Conservation (phyloP, 1,140 invertebrate genomes). For the Formica selysi region DNA sequence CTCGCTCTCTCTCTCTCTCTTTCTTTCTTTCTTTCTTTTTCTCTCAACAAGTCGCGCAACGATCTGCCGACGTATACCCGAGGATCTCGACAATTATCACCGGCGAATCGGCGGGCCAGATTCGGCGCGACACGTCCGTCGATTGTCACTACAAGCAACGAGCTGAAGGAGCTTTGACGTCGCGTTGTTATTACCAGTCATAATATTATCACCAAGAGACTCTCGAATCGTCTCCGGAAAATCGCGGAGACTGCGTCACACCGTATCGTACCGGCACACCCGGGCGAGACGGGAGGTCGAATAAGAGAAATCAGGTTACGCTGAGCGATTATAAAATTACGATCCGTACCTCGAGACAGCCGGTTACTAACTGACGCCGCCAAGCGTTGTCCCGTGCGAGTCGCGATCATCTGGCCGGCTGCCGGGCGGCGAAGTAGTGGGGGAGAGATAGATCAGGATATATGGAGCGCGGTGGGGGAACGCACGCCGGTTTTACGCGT, state of each 20-base stretch:
- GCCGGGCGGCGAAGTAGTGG: constrained; percentile 38
- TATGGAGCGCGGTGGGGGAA: constrained; percentile 44
- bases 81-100: constrained; percentile 54
- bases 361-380: constrained; percentile 86
- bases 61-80: background rate
- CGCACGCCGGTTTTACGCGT: constrained; percentile 63
- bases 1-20: background rate
- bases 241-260: constrained; percentile 15
- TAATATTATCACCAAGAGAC: constrained; percentile 74
- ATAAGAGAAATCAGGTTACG: constrained; percentile 74
- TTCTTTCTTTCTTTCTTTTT: background rate
- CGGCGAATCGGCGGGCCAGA: constrained; percentile 45
- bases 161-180: constrained; percentile 57
- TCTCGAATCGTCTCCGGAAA: constrained; percentile 3
- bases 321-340: constrained; percentile 42
- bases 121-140: constrained; percentile 78
- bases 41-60: background rate
- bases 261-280: constrained; percentile 41
- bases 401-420: constrained; percentile 82
- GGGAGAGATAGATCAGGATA: constrained; percentile 7
- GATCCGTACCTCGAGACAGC: constrained; percentile 76
- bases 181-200: constrained; percentile 66
- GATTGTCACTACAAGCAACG: constrained; percentile 78
- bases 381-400: constrained; percentile 65
- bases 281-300: background rate